These are phyloP conservation scores for Tachysurus fulvidraco DNA, from an alignment of 2,113 vertebrate genomes.

Conservation along the genomic window DNA sequence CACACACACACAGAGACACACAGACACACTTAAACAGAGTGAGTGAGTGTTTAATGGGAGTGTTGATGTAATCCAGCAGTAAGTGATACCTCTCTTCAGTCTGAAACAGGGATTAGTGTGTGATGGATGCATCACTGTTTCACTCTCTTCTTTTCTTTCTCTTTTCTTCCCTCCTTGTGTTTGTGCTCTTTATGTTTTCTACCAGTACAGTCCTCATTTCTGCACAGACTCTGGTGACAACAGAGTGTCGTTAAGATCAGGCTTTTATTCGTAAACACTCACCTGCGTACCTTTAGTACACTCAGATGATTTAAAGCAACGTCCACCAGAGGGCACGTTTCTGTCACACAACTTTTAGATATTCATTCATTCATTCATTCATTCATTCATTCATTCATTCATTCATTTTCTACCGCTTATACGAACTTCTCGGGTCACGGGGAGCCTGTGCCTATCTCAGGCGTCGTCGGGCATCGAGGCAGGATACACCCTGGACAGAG, in stretches of 20 bases:
- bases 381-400: no score
- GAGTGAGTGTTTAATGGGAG: background rate
- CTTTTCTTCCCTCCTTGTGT: background rate
- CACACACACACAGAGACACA: conserved; percentile 8
- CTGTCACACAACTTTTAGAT: no score
- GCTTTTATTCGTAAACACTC: background rate
- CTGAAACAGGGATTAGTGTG: background rate
- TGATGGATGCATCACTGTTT: background rate
- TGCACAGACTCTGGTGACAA: background rate
- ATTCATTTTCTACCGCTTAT: no score
- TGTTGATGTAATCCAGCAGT: conserved; percentile 9
- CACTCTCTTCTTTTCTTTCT: background rate
- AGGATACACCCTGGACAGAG: no score
- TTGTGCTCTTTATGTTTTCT: background rate
- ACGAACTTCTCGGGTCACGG: no score
- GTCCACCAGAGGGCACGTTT: background rate
- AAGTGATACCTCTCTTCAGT: background rate
- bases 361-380: no score
- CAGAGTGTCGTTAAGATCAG: background rate
- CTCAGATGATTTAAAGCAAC: background rate
- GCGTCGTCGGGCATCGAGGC: no score
- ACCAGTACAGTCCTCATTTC: background rate
- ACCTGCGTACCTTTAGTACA: background rate
- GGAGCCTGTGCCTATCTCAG: no score
- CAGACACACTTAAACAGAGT: background rate